Evolutionary conservation across 1,140 invertebrate genomes (phyloP), one percentile per base, ranked within the genome.

Genomic region (Oscheius sp.): DNA sequence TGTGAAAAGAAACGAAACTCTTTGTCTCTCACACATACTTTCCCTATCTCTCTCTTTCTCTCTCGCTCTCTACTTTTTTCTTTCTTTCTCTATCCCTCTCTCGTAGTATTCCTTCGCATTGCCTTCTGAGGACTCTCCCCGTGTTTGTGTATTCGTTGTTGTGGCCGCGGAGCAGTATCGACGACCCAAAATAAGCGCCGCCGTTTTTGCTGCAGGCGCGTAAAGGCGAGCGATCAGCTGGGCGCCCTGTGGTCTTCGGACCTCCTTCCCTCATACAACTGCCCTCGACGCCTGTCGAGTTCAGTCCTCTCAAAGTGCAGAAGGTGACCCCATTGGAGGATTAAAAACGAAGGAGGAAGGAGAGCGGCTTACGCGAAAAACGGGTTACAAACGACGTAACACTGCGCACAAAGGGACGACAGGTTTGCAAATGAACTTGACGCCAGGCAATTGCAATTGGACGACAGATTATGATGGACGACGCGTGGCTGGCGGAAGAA

Each of bases 1-100:
- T 45, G 42, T 18, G 42, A 45, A 45, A 45, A 45, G 42, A 45
- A 45, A 45, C 18, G 42, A 45, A 45, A 15, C 42, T 45, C 15
- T 45, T 45, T 45, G 18, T 45, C 42, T n/a, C n/a, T n/a, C n/a
- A n/a, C n/a, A 52, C 46, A 67, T 67, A 55, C 31, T 49, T 35
- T 20, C 66, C 58, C 29, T 58, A 55, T 36, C 34, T 36, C 13
- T 55, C 20, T 55, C 20, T 67, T 34, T 31, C 35, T 31, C 28
- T 35, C 26, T 49, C 46, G 18, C 45, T 52, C n/a, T 67, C 58
- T 29, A n/a, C n/a, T 13, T 58, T 68, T 36, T 35, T 36, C 13
- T 55, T 31, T 55, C 20, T 67, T 34, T 31, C 35, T 31, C 28
- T 35, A 32, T 49, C 46, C 26, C 45, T 52, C n/a, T 67, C 58